These are phyloP conservation scores for Limnothrissa miodon DNA, from an alignment of 2,113 vertebrate genomes.

Conservation along the genomic window DNA sequence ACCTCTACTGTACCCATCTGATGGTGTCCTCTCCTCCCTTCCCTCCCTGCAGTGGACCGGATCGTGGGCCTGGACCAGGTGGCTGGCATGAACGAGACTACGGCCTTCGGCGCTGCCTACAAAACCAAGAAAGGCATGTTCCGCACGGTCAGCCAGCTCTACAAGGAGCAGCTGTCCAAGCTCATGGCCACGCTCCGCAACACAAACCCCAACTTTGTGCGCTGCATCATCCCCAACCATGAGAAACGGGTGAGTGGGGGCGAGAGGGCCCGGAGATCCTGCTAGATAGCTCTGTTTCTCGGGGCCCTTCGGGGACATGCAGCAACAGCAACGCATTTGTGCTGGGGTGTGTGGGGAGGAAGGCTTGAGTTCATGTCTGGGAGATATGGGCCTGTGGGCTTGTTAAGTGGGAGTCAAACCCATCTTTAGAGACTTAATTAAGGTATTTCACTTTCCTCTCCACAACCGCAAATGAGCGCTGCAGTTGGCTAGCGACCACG, in stretches of 20 bases:
- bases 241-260: conserved; percentile 86
- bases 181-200: conserved; percentile 97
- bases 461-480: neutral
- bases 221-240: conserved; percentile 98
- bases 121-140: conserved; percentile 99
- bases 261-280: neutral
- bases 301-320: neutral
- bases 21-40: conserved; percentile 26
- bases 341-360: neutral
- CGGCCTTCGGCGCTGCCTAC: conserved; percentile 90
- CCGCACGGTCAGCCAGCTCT: conserved; percentile 91
- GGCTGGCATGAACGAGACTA: conserved; percentile 96
- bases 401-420: neutral
- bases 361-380: neutral
- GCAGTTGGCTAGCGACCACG: neutral
- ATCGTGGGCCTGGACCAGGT: conserved; percentile 98
- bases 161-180: conserved; percentile 95
- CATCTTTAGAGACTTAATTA: conserved; percentile 12
- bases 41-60: conserved; percentile 82
- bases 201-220: conserved; percentile 98
- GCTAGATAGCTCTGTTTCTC: neutral
- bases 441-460: conserved; percentile 11
- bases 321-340: neutral
- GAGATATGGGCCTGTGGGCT: neutral
- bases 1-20: neutral